Base-by-base conservation (phyloP, 1,140 invertebrate genomes). In the Hycleus cichorii region DNA sequence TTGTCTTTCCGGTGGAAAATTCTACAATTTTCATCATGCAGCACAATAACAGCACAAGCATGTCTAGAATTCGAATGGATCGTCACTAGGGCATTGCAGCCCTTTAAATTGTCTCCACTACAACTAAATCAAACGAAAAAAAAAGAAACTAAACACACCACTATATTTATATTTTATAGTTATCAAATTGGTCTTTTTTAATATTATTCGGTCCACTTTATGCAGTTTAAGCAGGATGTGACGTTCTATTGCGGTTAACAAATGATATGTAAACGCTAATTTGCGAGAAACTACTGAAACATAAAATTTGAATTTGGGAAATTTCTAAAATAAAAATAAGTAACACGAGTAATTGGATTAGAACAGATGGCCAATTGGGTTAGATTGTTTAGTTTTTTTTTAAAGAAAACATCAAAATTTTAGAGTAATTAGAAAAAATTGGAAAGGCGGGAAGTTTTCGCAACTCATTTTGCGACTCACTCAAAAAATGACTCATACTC, bases 21-120 rank as follows among this genome's bases (percentile, higher is more conserved):
- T 73, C 70, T 51, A 70, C 70, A 48, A 73, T 64, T 65, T 73
- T 73, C 69, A 71, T 69, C 70, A 73, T 73, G 59, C 70, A 72
- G 61, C 71, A 73, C 65, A 73, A 59, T 38, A 72, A 54, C 56
- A 73, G 60, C 57, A 69, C 71, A 9, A 73, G 64, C 71, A 73
- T 73, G 66, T 72, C 65, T 69, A 12, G 60, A 26, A 43, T 46
- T 47, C 43, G 60, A 42, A 42, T 10, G 9, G 40, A n/a, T 10
- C 1, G 40, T 11, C 1, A 42, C 49, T 62, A 64, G 54, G 64
- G 57, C 64, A 66, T 61, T 42, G 51, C 57, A 39, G 59, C 43
- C 38, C 60, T 39, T 51, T 24, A 40, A 49, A 38, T 49, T 32
- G 7, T 32, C 6, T 10, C 32, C 38, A 18, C 12, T 18, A 11